Evolutionary conservation across 2,113 vertebrate species (phyloP).

Genomic region (Hippocampus zosterae): DNA sequence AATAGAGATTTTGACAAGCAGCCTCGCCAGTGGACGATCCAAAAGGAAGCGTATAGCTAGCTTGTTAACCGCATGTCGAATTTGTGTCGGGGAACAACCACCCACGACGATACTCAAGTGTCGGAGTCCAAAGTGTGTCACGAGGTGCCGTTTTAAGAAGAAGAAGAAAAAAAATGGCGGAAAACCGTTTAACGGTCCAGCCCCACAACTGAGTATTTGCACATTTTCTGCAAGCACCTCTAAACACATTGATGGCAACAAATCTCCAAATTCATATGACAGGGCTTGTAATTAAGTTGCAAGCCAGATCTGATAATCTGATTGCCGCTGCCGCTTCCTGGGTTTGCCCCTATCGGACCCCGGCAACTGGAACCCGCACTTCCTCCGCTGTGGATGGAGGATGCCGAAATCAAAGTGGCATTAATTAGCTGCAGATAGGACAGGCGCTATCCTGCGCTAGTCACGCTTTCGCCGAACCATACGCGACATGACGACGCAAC

Average conservation of each 20-base stretch:
- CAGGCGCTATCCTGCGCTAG: background rate
- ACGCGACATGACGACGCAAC: conserved; percentile 15
- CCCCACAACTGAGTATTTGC: background rate
- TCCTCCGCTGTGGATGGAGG: conserved; percentile 10
- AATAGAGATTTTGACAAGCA: background rate
- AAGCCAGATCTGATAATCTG: conserved; percentile 17
- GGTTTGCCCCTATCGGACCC: conserved; percentile 14
- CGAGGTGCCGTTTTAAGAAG: too few species aligned
- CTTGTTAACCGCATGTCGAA: too few species aligned
- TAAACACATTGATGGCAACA: background rate
- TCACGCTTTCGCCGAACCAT: background rate
- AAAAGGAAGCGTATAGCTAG: too few species aligned
- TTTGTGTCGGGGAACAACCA: too few species aligned
- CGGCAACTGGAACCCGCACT: conserved; percentile 9
- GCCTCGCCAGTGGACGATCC: too few species aligned
- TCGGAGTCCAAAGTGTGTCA: background rate
- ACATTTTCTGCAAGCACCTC: background rate
- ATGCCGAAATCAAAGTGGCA: conserved; percentile 12
- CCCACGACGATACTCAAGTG: too few species aligned
- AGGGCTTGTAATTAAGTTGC: conserved; percentile 5
- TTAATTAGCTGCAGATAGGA: conserved; percentile 13
- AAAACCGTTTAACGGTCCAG: background rate
- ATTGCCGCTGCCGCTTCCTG: conserved; percentile 14
- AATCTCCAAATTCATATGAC: background rate
- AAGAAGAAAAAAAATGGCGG: background rate